Evolutionary conservation across 2,888 invertebrate genomes (phyloP).

Genomic region (Pycnomerus fuliginosus): DNA sequence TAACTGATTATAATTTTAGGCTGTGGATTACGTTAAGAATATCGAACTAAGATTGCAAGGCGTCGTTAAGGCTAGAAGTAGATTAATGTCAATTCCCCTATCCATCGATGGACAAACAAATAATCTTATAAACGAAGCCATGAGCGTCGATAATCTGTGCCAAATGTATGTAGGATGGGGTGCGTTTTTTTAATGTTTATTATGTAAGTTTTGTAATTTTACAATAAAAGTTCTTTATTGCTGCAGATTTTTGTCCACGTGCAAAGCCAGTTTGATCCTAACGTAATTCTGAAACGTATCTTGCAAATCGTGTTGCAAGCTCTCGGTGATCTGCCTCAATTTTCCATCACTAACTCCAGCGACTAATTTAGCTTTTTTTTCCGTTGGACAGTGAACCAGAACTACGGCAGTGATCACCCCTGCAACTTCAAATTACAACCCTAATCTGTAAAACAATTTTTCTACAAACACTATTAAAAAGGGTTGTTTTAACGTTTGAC

Average conservation of each 20-base stretch:
- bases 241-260: no score
- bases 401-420: conserved; percentile 49
- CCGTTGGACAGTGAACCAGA: conserved; percentile 57
- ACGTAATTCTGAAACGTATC: conserved; percentile 46
- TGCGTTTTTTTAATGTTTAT: conserved; percentile 78
- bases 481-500: no score
- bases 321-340: conserved; percentile 67
- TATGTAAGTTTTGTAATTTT: no score
- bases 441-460: no score
- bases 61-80: conserved; percentile 62
- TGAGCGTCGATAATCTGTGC: conserved; percentile 81
- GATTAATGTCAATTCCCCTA: conserved; percentile 63
- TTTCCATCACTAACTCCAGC: conserved; percentile 68
- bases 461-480: no score
- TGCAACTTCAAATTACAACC: no score
- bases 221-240: no score
- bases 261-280: conserved; percentile 43
- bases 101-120: conserved; percentile 95
- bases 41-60: conserved; percentile 85
- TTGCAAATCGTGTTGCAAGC: conserved; percentile 47
- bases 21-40: conserved; percentile 76
- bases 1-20: no score
- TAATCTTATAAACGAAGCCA: conserved; percentile 89
- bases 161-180: conserved; percentile 99
- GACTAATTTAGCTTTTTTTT: conserved; percentile 64